These are phyloP conservation scores for Anguilla japonica DNA, from an alignment of 2,113 vertebrate species.

Conservation along the genomic window DNA sequence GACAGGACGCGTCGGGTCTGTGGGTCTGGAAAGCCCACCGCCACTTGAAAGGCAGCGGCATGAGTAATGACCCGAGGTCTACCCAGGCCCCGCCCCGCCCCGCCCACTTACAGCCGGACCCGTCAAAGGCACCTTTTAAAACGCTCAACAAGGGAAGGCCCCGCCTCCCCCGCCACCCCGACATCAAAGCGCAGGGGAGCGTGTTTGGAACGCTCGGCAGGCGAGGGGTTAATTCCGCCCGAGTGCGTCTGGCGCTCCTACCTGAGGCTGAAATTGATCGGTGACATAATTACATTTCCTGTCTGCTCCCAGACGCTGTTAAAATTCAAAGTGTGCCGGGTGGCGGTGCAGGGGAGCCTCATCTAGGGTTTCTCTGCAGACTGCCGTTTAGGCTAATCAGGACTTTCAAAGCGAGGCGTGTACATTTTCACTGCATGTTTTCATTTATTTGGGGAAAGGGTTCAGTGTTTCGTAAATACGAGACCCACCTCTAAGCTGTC, in stretches of 20 bases:
- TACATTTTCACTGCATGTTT: not conserved
- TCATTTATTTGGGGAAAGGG: not conserved
- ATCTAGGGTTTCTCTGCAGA: not conserved
- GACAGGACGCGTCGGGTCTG: conserved; percentile 14
- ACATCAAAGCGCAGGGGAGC: not conserved
- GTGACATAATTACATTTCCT: conserved; percentile 59
- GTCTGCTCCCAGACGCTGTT: conserved; percentile 47
- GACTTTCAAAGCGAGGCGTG: not conserved
- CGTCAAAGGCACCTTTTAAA: not conserved
- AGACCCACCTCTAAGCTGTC: not conserved
- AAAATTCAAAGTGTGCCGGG: conserved; percentile 48
- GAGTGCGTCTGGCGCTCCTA: not conserved
- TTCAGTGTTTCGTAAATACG: not conserved
- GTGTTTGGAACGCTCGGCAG: not conserved
- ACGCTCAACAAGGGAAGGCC: not conserved
- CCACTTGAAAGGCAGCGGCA: not conserved
- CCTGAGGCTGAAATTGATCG: conserved; percentile 58
- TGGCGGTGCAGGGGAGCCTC: conserved; percentile 41
- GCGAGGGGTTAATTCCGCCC: not conserved
- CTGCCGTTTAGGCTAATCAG: not conserved
- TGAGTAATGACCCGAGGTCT: not conserved
- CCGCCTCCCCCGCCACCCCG: not conserved
- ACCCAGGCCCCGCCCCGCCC: not conserved
- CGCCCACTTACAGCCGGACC: not conserved
- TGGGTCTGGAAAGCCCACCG: not conserved